A percentile compares a stretch with the other conserved stretches of the same genome.
Evolutionary conservation across 2,888 invertebrate genomes (phyloP).

Genomic region (Acrobeloides nanus): DNA sequence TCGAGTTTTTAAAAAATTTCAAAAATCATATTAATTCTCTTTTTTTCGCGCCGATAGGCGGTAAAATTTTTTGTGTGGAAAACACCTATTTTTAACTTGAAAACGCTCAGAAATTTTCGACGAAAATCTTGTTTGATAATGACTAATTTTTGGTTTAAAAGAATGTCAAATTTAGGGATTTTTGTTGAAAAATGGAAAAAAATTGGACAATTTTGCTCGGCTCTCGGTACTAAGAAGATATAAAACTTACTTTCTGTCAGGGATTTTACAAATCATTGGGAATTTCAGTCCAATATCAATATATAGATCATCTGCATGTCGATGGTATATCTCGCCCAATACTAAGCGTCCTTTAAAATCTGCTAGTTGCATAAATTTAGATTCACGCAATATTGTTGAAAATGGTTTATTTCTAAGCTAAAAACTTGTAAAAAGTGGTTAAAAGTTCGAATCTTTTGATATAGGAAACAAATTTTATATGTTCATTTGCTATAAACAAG

Average conservation of each 20-base stretch:
- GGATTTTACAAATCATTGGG: slow-evolving; percentile 74
- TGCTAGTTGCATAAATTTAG: slow-evolving; percentile 80
- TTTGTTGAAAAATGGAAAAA: slow-evolving; percentile 1
- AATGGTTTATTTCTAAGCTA: too few species aligned
- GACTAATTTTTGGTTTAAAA: not conserved
- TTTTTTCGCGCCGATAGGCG: too few species aligned
- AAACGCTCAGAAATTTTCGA: not conserved
- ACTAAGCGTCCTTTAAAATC: slow-evolving; percentile 78
- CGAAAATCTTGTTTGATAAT: not conserved
- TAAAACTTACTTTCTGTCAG: slow-evolving; percentile 55
- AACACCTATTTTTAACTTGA: too few species aligned
- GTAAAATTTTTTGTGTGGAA: too few species aligned
- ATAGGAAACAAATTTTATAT: too few species aligned
- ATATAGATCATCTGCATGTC: slow-evolving; percentile 72
- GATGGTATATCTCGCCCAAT: slow-evolving; percentile 60
- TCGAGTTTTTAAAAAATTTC: too few species aligned
- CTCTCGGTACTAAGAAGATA: too few species aligned
- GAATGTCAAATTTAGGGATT: not conserved
- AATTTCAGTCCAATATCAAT: slow-evolving; percentile 98
- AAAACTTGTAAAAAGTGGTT: too few species aligned
- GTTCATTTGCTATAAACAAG: too few species aligned
- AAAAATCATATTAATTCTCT: too few species aligned
- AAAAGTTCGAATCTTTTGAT: too few species aligned
- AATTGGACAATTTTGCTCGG: too few species aligned
- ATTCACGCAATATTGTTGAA: slow-evolving; percentile 71